Base-by-base conservation (phyloP, 1,140 invertebrate species). In the Aphidius gifuensis region DNA sequence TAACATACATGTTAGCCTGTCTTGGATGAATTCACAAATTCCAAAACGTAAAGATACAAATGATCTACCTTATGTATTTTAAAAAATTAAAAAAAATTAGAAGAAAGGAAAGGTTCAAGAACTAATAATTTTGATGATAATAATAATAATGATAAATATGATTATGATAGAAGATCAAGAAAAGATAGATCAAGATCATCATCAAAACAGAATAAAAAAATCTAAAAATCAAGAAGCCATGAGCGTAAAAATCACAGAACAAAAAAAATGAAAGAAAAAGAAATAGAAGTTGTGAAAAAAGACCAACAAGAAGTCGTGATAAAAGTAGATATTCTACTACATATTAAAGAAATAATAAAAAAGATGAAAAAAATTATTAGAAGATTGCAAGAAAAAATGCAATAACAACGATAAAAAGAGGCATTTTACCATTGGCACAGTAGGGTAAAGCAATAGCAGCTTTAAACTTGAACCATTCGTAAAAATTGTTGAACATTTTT, bases 371-470 rank as follows among this genome's bases (percentile, higher is more conserved):
- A 92, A 93, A 71, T 78, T 98, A 2, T 80, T 97, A 45, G 93
- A 97, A 85, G n/a, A 95, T 97, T 65, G 95, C 94, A 1, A 80
- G 92, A 40, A 85, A 87, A 67, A 95, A 95, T 83, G 92, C 92
- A 8, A 89, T 93, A 66, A 88, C 85, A 59, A 91, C 95, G 89
- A 85, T 92, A 69, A 90, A 92, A 76, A 88, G 88, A 67, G 91
- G 91, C 8, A 85, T 86, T 9, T 77, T 93, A 40, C 90, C 92
- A 0, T 85, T 87, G 5, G 86, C 87, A 2, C 85, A 89, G 2
- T 87, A 90, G 70, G 88, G 91, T 72, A 90, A 91, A 80, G 87
- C 91, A 57, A 85, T 91, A 71, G 86, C 90, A 9, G 87, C 90
- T n/a, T n/a, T n/a, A n/a, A n/a, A n/a, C n/a, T n/a, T n/a, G n/a